Percentiles rank a stretch among this genome's conserved stretches.
Evolutionary conservation across 2,797 vertebrate species (phyloP).

Genomic region (Pogoniulus pusillus): DNA sequence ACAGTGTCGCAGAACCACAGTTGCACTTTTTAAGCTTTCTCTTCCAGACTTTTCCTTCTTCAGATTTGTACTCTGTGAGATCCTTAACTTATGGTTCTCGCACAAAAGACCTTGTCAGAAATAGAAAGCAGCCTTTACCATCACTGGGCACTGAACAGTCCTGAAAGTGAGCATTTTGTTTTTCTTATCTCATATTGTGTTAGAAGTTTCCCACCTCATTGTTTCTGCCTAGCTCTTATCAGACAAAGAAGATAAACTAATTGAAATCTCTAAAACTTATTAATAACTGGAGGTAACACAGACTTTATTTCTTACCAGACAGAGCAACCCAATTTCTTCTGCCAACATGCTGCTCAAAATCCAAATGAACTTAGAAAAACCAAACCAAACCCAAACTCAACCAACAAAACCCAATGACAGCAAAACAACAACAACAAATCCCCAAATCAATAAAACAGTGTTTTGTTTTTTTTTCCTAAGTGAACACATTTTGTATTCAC

Average conservation of each 20-base stretch:
- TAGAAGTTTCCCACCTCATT: background rate
- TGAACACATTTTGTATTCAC: constrained; percentile 11
- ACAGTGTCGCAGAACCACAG: fast-evolving
- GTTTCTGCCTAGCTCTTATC: background rate
- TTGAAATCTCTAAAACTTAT: background rate
- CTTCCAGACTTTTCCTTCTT: background rate
- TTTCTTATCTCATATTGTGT: background rate
- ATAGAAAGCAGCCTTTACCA: background rate
- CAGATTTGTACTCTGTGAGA: background rate
- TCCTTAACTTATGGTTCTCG: background rate
- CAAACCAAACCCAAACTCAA: too few relatives aligned
- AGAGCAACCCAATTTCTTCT: constrained; percentile 45
- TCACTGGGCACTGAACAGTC: background rate
- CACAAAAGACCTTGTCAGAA: background rate
- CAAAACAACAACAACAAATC: too few relatives aligned
- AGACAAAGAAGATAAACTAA: background rate
- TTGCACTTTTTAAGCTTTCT: background rate
- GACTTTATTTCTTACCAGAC: background rate
- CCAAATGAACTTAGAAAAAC: constrained; percentile 28
- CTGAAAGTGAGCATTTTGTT: background rate
- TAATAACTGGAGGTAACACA: constrained; percentile 21
- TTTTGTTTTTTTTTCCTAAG: background rate
- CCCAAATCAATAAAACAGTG: background rate
- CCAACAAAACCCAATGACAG: too few relatives aligned
- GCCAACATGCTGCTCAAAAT: constrained; percentile 34